Evolutionary conservation across 64 coral and sea anemone species (phyloP), one percentile per base, ranked within the genome.

Genomic region (Orbicella faveolata): DNA sequence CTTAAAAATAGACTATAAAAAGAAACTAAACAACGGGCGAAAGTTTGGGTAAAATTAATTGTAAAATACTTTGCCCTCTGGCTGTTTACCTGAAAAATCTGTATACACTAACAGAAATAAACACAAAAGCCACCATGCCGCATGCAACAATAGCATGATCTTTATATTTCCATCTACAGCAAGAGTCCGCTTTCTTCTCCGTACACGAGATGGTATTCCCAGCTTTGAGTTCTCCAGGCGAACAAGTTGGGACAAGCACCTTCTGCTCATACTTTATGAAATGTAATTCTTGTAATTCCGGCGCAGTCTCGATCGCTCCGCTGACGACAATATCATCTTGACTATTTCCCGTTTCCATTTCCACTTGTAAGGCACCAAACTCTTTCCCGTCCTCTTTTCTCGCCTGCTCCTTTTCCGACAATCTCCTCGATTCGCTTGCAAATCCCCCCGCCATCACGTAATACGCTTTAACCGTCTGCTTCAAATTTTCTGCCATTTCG

Each of bases 381-480:
- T 39, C 39, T 13, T 2, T 23, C 1, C 30, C 66, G 30, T 48
- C 64, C 26, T 52, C 23, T 30, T 72, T 10, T 53, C 68, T 68
- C 36, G 8, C 37, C 66, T 52, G 63, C n/a, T 25, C 12, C 48
- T 70, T 21, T 7, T 52, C 37, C 1, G 16, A 34, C 6, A 23
- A 85, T 2, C n/a, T 66, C 13, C 65, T 51, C 23, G 5, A 11
- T 15, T 16, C 37, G 30, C 0, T 52, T 52, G 82, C 20, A 23
- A 85, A 70, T 0, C 82, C 64, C 23, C 36, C 82, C 9, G 82
- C 82, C 82, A 85, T 69, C 21, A 41, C 39, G 15, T 85, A 85
- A 85, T 85, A 51, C 23, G 82, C 82, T 73, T 85, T 72, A 11
- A 85, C 25, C 25, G 65, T 85, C 19, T 30, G 44, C 64, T 26